phyloP scores from a whole-genome alignment of 2,888 invertebrate genomes.

The Lasioglossum lativentre region DNA sequence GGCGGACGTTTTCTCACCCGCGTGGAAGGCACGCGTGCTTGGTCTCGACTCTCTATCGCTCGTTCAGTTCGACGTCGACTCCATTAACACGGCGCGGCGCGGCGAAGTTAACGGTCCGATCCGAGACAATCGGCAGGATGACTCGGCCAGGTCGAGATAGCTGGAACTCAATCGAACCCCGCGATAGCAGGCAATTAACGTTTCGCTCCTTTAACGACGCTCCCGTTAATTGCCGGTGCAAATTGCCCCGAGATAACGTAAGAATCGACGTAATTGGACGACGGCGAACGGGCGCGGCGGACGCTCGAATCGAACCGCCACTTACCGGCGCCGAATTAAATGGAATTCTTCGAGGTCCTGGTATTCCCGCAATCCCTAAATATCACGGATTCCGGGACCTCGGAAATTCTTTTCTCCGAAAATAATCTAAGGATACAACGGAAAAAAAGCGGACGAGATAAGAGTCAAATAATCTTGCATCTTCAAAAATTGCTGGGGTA shows the following conservation, averaged over 20 bases:
- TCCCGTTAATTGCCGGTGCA: slow-evolving; percentile 25
- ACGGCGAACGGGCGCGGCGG: not conserved
- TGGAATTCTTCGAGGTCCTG: not conserved
- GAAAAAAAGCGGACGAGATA: not conserved
- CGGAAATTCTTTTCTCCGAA: not conserved
- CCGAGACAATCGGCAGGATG: slow-evolving; percentile 48
- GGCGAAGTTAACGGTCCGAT: slow-evolving; percentile 30
- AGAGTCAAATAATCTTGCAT: not conserved
- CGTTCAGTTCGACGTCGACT: not conserved
- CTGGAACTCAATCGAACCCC: slow-evolving; percentile 48
- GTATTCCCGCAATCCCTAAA: not conserved
- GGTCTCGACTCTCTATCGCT: no score
- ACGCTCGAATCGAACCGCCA: not conserved
- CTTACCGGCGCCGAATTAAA: not conserved
- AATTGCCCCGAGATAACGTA: slow-evolving; percentile 12
- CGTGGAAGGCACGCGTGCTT: not conserved
- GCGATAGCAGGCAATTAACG: slow-evolving; percentile 9
- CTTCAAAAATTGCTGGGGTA: not conserved
- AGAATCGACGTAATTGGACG: slow-evolving; percentile 6
- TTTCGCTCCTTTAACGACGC: slow-evolving; percentile 24
- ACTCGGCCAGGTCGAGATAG: slow-evolving; percentile 34
- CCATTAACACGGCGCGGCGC: slow-evolving; percentile 13
- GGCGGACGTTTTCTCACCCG: slow-evolving; percentile 6
- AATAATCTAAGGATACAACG: not conserved
- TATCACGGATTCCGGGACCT: not conserved